Conservation (phyloP, 2,797 vertebrate species). For the Lacerta bilineata region DNA sequence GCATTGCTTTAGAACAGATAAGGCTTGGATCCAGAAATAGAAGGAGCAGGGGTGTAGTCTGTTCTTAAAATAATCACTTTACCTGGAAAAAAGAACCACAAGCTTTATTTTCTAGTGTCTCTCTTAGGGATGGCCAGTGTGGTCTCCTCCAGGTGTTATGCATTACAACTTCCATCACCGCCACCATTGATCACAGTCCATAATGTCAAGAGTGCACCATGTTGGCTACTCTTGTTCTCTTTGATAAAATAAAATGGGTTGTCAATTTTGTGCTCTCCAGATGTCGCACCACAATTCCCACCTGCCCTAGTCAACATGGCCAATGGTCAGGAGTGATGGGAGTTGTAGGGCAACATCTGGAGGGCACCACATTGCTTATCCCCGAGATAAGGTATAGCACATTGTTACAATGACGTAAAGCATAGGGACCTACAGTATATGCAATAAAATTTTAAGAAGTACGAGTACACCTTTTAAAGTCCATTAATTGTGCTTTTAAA, state of each 20-base stretch:
- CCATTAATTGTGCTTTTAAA: not conserved
- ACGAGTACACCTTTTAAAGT: not conserved
- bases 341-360: no score
- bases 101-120: slow-evolving; percentile 7
- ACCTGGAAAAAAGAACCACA: not conserved
- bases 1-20: not conserved
- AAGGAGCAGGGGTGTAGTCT: slow-evolving; percentile 2
- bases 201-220: no score
- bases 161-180: no score
- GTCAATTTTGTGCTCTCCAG: no score
- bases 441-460: not conserved
- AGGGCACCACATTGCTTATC: no score
- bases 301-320: no score
- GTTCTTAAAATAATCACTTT: slow-evolving; percentile 44
- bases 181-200: no score
- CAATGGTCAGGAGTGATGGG: no score
- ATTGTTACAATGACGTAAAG: not conserved
- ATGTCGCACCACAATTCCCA: no score
- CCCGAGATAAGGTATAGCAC: not conserved
- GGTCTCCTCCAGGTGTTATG: no score
- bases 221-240: no score
- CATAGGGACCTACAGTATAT: not conserved
- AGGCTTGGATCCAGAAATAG: not conserved
- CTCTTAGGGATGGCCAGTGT: not conserved
- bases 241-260: no score